These are phyloP conservation scores for Cyphomyrmex costatus DNA, from an alignment of 1,140 invertebrate genomes.

Conservation along the genomic window DNA sequence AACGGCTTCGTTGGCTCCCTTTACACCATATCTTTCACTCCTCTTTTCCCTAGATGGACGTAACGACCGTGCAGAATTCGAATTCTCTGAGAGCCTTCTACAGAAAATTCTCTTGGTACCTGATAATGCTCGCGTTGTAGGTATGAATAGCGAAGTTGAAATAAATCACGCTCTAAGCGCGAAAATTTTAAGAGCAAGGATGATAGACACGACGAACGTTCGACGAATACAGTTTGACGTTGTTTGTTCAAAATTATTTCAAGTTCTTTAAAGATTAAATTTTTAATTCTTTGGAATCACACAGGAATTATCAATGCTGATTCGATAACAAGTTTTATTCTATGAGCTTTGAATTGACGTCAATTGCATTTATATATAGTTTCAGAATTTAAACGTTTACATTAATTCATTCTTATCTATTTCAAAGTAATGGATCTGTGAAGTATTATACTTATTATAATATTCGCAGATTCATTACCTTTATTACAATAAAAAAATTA, in stretches of 20 bases:
- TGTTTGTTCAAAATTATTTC: neutral
- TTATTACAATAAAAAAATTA: neutral
- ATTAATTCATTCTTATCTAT: too few species aligned
- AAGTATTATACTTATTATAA: neutral
- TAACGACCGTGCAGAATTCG: constrained; percentile 45
- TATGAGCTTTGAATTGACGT: too few species aligned
- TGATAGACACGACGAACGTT: constrained; percentile 18
- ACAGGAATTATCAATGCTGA: neutral
- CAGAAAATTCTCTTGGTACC: constrained; percentile 26
- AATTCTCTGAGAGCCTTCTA: constrained; percentile 27
- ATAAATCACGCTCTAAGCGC: constrained; percentile 27
- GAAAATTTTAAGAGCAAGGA: neutral
- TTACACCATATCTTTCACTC: constrained; percentile 41
- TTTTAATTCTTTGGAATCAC: neutral
- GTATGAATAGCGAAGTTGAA: constrained; percentile 15
- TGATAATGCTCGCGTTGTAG: constrained; percentile 24
- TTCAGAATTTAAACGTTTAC: too few species aligned
- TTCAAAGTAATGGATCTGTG: neutral
- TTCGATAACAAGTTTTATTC: too few species aligned
- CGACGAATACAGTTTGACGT: constrained; percentile 36
- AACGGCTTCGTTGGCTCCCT: constrained; percentile 42
- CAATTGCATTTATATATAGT: too few species aligned
- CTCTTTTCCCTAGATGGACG: constrained; percentile 40
- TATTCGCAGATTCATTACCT: neutral
- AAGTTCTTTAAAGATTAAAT: neutral